phyloP scores from a whole-genome alignment of 2,113 vertebrate species.

The Syngnathus typhle region DNA sequence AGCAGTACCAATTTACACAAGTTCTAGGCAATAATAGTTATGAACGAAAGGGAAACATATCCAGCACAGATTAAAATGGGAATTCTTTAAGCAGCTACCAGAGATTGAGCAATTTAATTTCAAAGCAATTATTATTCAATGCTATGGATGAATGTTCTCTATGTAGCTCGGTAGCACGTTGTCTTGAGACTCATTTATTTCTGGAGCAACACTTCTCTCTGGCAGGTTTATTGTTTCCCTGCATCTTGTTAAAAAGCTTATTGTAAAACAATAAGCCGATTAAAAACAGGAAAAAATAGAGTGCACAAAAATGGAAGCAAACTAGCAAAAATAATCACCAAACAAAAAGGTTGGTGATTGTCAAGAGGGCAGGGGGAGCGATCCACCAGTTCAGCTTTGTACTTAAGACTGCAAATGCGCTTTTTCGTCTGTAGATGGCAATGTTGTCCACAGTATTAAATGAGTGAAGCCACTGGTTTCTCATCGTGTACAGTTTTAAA shows the following conservation, averaged over 20 bases:
- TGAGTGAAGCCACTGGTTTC: too few relatives aligned
- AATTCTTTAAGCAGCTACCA: background rate
- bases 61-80: background rate
- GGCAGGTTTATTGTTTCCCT: background rate
- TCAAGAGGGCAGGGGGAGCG: too few relatives aligned
- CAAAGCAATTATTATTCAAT: background rate
- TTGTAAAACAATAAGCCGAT: background rate
- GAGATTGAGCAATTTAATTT: background rate
- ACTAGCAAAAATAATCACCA: too few relatives aligned
- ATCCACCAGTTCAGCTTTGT: too few relatives aligned
- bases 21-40: background rate
- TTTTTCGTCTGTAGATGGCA: too few relatives aligned
- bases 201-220: background rate
- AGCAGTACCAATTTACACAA: background rate
- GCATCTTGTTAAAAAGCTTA: background rate
- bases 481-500: too few relatives aligned
- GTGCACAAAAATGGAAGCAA: too few relatives aligned
- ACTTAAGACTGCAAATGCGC: too few relatives aligned
- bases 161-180: background rate
- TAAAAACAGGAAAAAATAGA: background rate
- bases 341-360: too few relatives aligned
- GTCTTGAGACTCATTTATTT: too few relatives aligned
- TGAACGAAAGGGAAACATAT: background rate
- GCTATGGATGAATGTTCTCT: background rate
- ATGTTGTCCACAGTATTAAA: too few relatives aligned